Evolutionary conservation across 2,888 invertebrate species (phyloP), one percentile per base, ranked within the genome.

Genomic region (Lasioglossum villosulum): DNA sequence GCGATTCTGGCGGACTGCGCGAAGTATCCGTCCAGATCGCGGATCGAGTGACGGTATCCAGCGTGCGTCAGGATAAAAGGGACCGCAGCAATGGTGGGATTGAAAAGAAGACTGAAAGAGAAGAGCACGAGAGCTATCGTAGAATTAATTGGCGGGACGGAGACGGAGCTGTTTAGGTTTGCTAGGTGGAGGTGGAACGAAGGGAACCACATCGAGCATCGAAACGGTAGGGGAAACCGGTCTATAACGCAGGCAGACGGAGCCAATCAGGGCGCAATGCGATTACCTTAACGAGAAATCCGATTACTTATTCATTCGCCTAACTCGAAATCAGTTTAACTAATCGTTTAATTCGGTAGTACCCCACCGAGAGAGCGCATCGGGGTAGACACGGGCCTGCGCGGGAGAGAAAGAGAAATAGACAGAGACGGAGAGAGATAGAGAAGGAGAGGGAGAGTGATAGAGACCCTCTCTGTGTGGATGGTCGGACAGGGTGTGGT

Each of bases 271-370:
- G 92, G 91, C 92, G 93, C 94, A 95, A 95, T 95, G 94, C 94
- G 95, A 95, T 95, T 95, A 95, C 94, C 94, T 95, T 95, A 95
- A 95, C 95, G 95, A 95, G 95, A 95, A 95, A 95, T 95, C 94
- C 94, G 94, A 95, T 95, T 95, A 95, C 95, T 95, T 95, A 95
- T 95, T 95, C 95, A 95, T 95, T 95, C 95, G 94, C 94, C 94
- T 94, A 94, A 94, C 94, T 95, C 93, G 95, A 95, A 95, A 95
- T 95, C 95, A 95, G 95, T 95, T 95, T 95, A 95, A 95, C 95
- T 95, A 95, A 95, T 95, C 95, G 95, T 95, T 95, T 95, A 95
- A 95, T 95, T 95, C 95, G 94, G 94, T 94, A 92, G 91, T 84
- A 86, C 88, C 88, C 84, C 86, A 79, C 85, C 84, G 81, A 78